Base-by-base conservation (phyloP, 2,888 invertebrate genomes). In the Archaeoteleia sp. region DNA sequence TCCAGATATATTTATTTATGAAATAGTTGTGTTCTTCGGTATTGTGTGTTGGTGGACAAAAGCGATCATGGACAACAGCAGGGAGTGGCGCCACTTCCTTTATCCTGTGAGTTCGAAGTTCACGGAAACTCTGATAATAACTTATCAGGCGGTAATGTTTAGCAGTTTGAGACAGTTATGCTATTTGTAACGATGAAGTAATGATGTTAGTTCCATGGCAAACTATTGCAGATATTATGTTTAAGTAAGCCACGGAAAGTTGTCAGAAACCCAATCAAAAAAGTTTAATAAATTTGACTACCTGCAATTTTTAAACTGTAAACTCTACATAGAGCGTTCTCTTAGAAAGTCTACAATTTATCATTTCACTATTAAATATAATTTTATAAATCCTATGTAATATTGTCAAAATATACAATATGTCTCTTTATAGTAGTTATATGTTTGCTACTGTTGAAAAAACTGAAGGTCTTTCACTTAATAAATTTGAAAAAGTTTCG, bases 71-170 rank as follows among this genome's bases (percentile, higher is more conserved):
- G 48, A 48, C 53, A 34, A 17, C 27, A 39, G 27, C 13, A 35
- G 15, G 30, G 20, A 46, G 32, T 46, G 12, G 46, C 42, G 42
- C 48, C 63, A 62, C 62, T 62, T 54, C 62, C 63, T 43, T 63
- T 57, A 57, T 63, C 57, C 63, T 39, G 63, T 17, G 42, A 57
- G 57, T 12, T 37, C 51, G 43, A 63, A 63, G 55, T 63, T 63
- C 34, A 51, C 43, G 54, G 43, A 63, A 63, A 63, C 63, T 63
- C 53, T 55, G 63, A 57, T 63, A 55, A 63, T 63, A 63, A 63
- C 63, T 63, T 63, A 63, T 63, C 63, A 37, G 51, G 27, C 43
- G 37, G 54, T 63, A 63, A 57, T 57, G 55, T 65, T 65, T 45
- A 57, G 45, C 32, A 57, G 57, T 65, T 65, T 51, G 51, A 39